Evolutionary conservation across 2,888 invertebrate genomes (phyloP), one percentile per base, ranked within the genome.

Genomic region (Argynnis bischoffii): DNA sequence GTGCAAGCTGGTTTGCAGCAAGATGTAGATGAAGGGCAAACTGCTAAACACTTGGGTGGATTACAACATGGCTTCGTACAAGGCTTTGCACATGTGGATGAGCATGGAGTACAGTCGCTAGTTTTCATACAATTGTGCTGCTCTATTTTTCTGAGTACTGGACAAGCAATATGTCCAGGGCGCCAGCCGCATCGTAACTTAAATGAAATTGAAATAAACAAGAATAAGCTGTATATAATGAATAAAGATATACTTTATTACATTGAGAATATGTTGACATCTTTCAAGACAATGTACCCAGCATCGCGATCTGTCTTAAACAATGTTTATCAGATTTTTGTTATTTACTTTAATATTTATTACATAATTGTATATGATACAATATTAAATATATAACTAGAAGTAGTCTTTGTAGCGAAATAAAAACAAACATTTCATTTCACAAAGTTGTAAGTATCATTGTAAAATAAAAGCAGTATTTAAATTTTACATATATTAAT

Each of bases 121-220:
- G 73, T 65, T 73, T 79, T 86, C 73, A 78, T 77, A 74, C 87
- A 86, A 72, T 89, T 87, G 76, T 90, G 88, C 55, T 82, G 82
- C 72, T 90, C 90, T 48, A 92, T 92, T 72, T 74, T 85, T 72
- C 77, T 83, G 6, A 92, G 84, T 26, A 92, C 92, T 4, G 87
- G 80, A 72, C 91, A 91, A 21, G 88, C 86, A 65, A 92, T 90
- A 76, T 92, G 92, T n/a, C 92, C 92, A 6, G 92, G 92, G 8
- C 92, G 89, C 92, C 92, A 92, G 47, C 92, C 92, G 75, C 92
- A 92, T 69, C 89, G 81, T 61, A 90, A 77, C 92, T 92, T 79
- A 50, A 76, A 75, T 78, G 66, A 54, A 35, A 67, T 6, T 16
- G 18, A 14, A 50, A 11, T 60, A 16, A 35, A 46, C 21, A 54